Base-by-base conservation (phyloP, 2,888 invertebrate genomes). In the Cheilosia variabilis region DNA sequence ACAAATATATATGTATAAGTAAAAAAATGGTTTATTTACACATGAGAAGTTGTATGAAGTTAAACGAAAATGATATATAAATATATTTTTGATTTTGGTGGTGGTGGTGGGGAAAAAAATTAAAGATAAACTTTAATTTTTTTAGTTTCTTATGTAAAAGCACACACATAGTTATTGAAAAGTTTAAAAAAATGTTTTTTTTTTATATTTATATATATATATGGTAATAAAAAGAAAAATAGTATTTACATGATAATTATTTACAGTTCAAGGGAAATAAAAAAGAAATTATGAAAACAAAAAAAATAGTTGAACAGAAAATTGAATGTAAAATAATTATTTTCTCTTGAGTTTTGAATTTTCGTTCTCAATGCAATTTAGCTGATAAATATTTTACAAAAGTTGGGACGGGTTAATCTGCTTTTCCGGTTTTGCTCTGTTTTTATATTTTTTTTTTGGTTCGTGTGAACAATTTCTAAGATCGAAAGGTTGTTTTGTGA, bases 371-470 rank as follows among this genome's bases (percentile, higher is more conserved):
- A 78, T 87, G 75, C 87, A 88, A 77, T 84, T 88, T 62, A 82
- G 84, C 87, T 87, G 66, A 79, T 78, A 87, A 80, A 87, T 87
- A 87, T 79, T 84, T 88, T 88, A 89, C 89, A 89, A 89, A 90
- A 89, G 92, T 91, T 92, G 91, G 91, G 91, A 92, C 91, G 92
- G 91, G 91, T 91, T 91, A 91, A 91, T 89, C 91, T 91, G 91
- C 91, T 91, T 91, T 90, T 91, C 91, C 91, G 92, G 91, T 91
- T 91, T 91, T 91, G 91, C 62, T 77, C 55, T 41, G 58, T 71
- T 58, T 53, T 71, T 31, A 9, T 31, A 45, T 47, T 66, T 60
- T 65, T 69, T 37, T 37, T 37, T 37, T 37, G 37, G 13, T 73
- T 79, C 50, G 55, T 79, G 62, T 80, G 75, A 69, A 84, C 65